Base-by-base conservation (phyloP, 2,797 vertebrate genomes). In the Podarcis lilfordi region DNA sequence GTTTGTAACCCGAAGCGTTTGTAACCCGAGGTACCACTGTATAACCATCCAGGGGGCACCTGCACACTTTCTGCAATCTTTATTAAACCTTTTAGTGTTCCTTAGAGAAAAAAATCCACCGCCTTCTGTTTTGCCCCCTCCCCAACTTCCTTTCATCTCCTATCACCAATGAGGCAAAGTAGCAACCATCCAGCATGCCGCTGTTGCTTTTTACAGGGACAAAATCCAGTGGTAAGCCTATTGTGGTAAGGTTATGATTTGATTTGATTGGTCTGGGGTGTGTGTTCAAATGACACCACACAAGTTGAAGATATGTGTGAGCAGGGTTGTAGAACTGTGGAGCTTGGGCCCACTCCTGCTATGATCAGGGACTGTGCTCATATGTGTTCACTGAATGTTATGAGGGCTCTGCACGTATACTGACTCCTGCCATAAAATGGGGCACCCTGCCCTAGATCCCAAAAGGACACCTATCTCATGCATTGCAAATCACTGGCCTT, bases 51-150 rank as follows among this genome's bases (percentile, higher is more conserved):
- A 77, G 61, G n/a, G 0, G 0, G 35, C 86, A 89, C 72, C 71
- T 21, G 76, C 88, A 77, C 71, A 69, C 5, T 88, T 89, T 90
- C 76, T 85, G 15, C 87, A 91, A 88, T 32, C 72, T 23, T 77
- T 87, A 80, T 84, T 91, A 40, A 84, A 82, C 59, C 27, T 55
- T 55, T 55, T 55, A 55, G 50, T 55, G 50, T 55, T 15, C 50
- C 50, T 55, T 55, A 50, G 13, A 4, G 0, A 4, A 55, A 55
- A 55, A 55, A 55, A 4, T 4, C 32, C 6, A 8, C n/a, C 72
- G 37, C 21, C 21, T 75, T 35, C 72, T 75, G 35, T 40, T 21
- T 19, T 75, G 2, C 3, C 45, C 43, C n/a, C n/a, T 78, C 45
- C 50, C n/a, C 19, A 1, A 35, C n/a, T 23, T 40, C 72, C 3